Conservation (phyloP, 2,888 invertebrate genomes). For the Meganola albula region DNA sequence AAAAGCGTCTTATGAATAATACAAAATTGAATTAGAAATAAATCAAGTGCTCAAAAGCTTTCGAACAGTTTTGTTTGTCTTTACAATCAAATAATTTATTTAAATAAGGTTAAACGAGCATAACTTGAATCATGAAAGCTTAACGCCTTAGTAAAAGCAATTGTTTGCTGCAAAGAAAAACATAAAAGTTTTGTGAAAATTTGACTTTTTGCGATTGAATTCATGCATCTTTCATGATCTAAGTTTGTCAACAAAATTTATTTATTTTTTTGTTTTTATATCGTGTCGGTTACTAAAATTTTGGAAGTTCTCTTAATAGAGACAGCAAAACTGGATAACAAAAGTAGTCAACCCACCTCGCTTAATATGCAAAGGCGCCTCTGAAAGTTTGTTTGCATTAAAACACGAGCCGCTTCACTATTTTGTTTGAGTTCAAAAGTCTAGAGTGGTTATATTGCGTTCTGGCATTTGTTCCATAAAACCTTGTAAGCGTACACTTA, state of each 20-base stretch:
- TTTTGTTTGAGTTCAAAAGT: constrained; percentile 74
- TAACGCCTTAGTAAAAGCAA: too few relatives aligned
- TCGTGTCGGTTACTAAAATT: constrained; percentile 43
- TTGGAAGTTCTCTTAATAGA: constrained; percentile 48
- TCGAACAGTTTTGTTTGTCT: constrained; percentile 73
- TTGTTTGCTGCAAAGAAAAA: constrained; percentile 3
- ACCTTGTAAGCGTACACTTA: constrained; percentile 45
- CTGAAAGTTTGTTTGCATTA: constrained; percentile 78
- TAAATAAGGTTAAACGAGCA: constrained; percentile 39
- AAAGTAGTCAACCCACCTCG: constrained; percentile 78
- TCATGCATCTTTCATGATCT: constrained; percentile 64
- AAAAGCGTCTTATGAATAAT: constrained; percentile 58
- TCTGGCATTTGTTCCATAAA: constrained; percentile 70
- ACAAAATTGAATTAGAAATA: constrained; percentile 46
- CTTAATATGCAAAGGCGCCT: constrained; percentile 78
- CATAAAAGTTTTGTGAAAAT: constrained; percentile 1
- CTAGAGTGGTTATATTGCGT: constrained; percentile 78
- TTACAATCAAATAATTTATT: constrained; percentile 45
- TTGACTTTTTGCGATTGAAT: too few relatives aligned
- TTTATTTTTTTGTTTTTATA: constrained; percentile 42
- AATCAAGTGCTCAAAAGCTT: constrained; percentile 66
- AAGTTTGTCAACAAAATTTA: constrained; percentile 44
- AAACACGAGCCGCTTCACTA: constrained; percentile 78
- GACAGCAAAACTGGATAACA: constrained; percentile 73
- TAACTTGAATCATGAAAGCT: constrained; percentile 68